These are phyloP conservation scores for Forbesichthys papilliferus DNA, from an alignment of 2,113 vertebrate genomes.

Conservation along the genomic window DNA sequence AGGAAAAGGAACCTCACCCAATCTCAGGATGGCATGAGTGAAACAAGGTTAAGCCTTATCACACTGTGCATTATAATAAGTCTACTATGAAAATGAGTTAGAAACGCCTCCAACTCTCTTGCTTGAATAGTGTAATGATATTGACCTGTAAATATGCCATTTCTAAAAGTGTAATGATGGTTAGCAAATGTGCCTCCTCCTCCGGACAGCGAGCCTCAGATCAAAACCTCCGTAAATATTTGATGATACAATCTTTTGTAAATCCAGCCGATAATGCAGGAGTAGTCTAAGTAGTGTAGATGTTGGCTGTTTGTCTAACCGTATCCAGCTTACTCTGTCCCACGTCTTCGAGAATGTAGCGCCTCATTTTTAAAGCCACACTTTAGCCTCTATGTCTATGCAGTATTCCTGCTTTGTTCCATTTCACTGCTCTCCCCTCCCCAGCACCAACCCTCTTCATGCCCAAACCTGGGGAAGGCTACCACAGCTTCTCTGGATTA, in stretches of 20 bases:
- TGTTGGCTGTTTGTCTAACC: constrained; percentile 6
- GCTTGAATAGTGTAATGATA: not conserved
- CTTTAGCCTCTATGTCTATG: not conserved
- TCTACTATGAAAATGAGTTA: too few relatives aligned
- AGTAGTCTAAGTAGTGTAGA: not conserved
- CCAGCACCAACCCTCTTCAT: not conserved
- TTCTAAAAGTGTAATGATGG: not conserved
- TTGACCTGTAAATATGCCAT: not conserved
- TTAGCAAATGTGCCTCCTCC: not conserved
- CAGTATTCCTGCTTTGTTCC: not conserved
- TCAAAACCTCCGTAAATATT: not conserved
- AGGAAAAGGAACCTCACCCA: constrained; percentile 16
- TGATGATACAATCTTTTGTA: too few relatives aligned
- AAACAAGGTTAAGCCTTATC: too few relatives aligned
- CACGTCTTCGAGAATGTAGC: not conserved
- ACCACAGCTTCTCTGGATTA: constrained; percentile 23
- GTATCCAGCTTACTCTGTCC: not conserved
- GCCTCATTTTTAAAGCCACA: not conserved
- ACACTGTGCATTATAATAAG: too few relatives aligned
- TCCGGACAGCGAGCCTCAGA: too few relatives aligned
- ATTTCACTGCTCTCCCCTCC: not conserved
- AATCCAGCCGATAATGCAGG: not conserved
- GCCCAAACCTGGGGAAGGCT: constrained; percentile 1
- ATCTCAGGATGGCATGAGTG: constrained; percentile 21
- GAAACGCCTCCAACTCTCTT: too few relatives aligned